A percentile compares a stretch with the other conserved stretches of the same genome.
Conservation (phyloP, 2,113 vertebrate genomes). For the Carlito syrichta region DNA sequence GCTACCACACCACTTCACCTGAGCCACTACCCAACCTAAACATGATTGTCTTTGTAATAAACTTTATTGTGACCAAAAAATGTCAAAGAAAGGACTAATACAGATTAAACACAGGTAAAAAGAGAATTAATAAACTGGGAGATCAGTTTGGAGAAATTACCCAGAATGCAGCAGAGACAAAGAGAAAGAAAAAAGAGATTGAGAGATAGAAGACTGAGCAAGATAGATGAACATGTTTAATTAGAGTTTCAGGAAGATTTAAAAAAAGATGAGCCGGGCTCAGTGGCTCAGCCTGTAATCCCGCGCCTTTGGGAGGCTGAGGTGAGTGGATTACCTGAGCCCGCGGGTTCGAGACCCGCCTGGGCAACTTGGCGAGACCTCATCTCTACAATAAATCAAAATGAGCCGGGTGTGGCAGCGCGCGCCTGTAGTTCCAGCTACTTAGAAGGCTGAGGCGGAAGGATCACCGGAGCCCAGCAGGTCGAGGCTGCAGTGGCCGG, state of each 20-base stretch:
- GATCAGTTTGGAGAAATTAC: neutral
- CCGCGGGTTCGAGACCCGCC: too few relatives aligned
- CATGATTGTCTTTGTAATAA: constrained; percentile 9
- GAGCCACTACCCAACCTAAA: rapidly evolving
- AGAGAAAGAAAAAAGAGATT: neutral
- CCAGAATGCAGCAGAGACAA: neutral
- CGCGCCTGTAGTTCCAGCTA: too few relatives aligned
- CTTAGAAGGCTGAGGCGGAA: too few relatives aligned
- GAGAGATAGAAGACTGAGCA: neutral
- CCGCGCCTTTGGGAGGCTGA: too few relatives aligned
- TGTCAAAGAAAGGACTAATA: neutral
- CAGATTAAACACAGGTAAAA: neutral
- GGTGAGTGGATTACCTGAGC: too few relatives aligned
- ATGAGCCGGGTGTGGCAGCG: too few relatives aligned
- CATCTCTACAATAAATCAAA: too few relatives aligned
- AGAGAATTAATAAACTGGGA: neutral
- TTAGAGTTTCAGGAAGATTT: neutral
- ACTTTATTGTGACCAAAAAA: constrained; percentile 58
- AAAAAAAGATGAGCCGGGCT: too few relatives aligned
- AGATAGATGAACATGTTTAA: neutral
- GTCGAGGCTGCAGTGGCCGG: too few relatives aligned
- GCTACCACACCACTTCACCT: constrained; percentile 91
- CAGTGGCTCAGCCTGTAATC: too few relatives aligned
- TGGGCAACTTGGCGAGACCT: too few relatives aligned
- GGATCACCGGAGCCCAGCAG: too few relatives aligned